Percentiles rank a stretch among this genome's conserved stretches.
Evolutionary conservation across 2,113 vertebrate species (phyloP).

Genomic region (Mesembrinibis cayennensis): DNA sequence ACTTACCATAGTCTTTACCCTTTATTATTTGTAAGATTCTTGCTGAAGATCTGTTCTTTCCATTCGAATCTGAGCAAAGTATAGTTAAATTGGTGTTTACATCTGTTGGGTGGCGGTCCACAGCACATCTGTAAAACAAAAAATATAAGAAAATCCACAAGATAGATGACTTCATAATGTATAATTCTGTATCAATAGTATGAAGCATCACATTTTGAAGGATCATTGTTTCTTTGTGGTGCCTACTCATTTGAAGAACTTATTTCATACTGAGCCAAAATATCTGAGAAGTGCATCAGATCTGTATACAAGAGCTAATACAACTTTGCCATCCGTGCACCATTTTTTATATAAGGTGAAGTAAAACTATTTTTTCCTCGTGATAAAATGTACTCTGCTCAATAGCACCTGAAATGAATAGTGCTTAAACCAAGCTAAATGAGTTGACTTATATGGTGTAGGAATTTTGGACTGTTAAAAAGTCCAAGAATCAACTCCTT

Average conservation of each 20-base stretch:
- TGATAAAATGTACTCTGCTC: background rate
- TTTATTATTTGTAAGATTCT: constrained; percentile 94
- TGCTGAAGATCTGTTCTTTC: constrained; percentile 88
- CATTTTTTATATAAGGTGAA: background rate
- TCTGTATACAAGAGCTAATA: background rate
- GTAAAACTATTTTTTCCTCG: background rate
- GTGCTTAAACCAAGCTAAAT: background rate
- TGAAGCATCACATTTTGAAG: background rate
- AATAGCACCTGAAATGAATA: background rate
- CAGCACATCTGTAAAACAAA: constrained; percentile 84
- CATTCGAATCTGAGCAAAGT: constrained; percentile 92
- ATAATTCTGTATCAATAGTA: background rate
- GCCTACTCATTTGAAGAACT: background rate
- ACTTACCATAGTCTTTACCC: constrained; percentile 96
- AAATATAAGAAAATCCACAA: background rate
- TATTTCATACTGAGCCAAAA: background rate
- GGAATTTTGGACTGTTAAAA: background rate
- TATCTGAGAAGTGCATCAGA: background rate
- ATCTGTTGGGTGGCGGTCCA: constrained; percentile 87
- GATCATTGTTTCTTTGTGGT: background rate
- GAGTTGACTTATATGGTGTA: background rate
- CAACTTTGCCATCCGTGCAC: background rate
- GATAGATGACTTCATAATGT: background rate
- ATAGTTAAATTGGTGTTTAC: constrained; percentile 89
- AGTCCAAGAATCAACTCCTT: background rate